Evolutionary conservation across 2,113 vertebrate species (phyloP), one percentile per base, ranked within the genome.

Genomic region (Dolichotis patagonum): DNA sequence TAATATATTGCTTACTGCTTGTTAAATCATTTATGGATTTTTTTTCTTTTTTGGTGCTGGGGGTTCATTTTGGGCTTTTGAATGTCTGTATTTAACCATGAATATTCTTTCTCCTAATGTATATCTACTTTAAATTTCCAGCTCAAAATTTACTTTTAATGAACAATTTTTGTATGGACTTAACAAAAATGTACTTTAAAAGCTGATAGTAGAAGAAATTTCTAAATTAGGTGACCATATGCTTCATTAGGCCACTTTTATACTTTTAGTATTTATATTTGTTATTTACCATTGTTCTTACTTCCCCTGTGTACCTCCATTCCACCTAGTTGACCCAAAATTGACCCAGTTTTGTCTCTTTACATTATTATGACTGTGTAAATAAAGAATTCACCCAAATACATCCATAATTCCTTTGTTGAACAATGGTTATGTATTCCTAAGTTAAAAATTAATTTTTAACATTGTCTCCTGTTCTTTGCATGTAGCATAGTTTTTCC

Each of bases 181-280:
- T 96, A 46, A 26, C 35, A 58, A 65, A 83, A 32, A 67, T 7
- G 1, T 69, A 86, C 12, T 43, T 65, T 54, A 71, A 93, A 87
- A 95, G 82, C 41, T 90, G 28, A 65, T 88, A 2, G 5, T 91
- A 52, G 41, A 35, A 83, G 87, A 82, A 49, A 73, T 90, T 95
- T 86, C 20, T n/a, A 32, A 78, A 7, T 91, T 91, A 90, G n/a
- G 5, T 71, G 58, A 65, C 54, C 3, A 8, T 91, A 16, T 54
- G 46, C 54, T 97, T 82, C 84, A 58, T 73, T 11, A 38, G 35
- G 67, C 17, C 67, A 69, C 67, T 69, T 69, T 69, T 67, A 35
- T 28, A 88, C 63, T 91, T 49, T 89, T 67, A 83, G 65, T 96
- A 92, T 67, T 94, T 94, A 3, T 46, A 46, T 75, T 46, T 43